Base-by-base conservation (phyloP, 2,113 vertebrate genomes). In the Hyaena hyaena region DNA sequence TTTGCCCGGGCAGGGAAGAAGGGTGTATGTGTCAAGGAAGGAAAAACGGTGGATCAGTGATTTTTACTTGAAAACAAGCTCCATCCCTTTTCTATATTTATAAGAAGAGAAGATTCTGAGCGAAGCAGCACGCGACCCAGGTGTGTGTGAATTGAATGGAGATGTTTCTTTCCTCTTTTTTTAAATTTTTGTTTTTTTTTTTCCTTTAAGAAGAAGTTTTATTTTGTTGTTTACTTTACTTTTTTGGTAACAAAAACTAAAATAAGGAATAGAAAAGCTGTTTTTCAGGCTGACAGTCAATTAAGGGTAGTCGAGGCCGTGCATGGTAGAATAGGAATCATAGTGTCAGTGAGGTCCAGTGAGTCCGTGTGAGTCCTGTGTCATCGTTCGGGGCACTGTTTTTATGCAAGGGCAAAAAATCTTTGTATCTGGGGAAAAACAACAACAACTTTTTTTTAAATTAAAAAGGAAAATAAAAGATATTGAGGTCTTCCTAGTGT, bases 331-430 rank as follows among this genome's bases (percentile, higher is more conserved):
- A 98, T 99, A 99, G 99, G 98, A 97, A 98, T 98, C 99, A 94
- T 99, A 99, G 99, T 99, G 99, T 99, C 98, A 99, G 99, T 99
- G 99, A 99, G 99, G 99, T 99, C 99, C 99, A 98, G 99, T 99
- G 99, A 99, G 99, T 99, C 99, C 99, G 99, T 98, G 99, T 99
- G 99, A 99, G 99, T 99, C 99, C 99, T 99, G 99, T 99, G 99
- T 99, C 99, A 99, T 98, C 99, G 99, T 99, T 98, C 98, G 98
- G 98, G 99, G 99, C 99, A 99, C 99, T 99, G 99, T 99, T 99
- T 99, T 99, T 98, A 99, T 99, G 99, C 99, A 99, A 99, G 99
- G 99, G 99, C 99, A 98, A 99, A 99, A 99, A 99, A 98, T 98
- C 98, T 99, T 99, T 99, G 99, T 99, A 99, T 98, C 99, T 98